Percentiles rank a stretch among this genome's conserved stretches.
These are phyloP conservation scores for Channa argus DNA, from an alignment of 2,113 vertebrate genomes.

Conservation along the genomic window DNA sequence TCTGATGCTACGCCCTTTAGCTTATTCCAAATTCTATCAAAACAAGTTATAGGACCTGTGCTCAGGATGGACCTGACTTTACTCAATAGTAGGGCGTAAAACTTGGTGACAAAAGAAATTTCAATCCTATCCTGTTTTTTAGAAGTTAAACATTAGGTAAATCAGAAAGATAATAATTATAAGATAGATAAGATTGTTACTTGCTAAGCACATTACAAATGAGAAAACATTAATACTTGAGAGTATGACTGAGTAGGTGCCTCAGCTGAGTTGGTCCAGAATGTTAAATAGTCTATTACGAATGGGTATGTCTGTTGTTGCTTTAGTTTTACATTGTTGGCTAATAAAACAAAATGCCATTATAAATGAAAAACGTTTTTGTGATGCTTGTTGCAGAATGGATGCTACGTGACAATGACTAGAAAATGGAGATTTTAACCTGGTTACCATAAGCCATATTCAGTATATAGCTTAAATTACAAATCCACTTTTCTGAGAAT, in stretches of 20 bases:
- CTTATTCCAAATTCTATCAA: conserved; percentile 30
- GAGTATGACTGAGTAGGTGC: neutral
- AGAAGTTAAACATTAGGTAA: neutral
- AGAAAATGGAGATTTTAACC: neutral
- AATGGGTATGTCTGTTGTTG: neutral
- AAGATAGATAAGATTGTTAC: neutral
- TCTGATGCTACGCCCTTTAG: conserved; percentile 32
- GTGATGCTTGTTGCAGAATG: neutral
- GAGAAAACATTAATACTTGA: no score
- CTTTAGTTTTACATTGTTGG: neutral
- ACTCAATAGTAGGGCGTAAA: conserved; percentile 14
- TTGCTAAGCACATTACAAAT: neutral
- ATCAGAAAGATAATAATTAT: no score
- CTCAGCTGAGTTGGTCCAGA: neutral
- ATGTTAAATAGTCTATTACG: neutral
- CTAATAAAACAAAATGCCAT: no score
- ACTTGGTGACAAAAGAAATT: conserved; percentile 7
- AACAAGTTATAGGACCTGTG: conserved; percentile 31
- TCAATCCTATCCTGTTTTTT: neutral
- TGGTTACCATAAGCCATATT: neutral
- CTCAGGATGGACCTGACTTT: neutral
- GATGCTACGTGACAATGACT: neutral
- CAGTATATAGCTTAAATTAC: neutral
- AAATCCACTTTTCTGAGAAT: neutral
- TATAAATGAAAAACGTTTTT: neutral